phyloP scores from a whole-genome alignment of 1,140 invertebrate genomes.

The Philotrypesis tridentata region DNA sequence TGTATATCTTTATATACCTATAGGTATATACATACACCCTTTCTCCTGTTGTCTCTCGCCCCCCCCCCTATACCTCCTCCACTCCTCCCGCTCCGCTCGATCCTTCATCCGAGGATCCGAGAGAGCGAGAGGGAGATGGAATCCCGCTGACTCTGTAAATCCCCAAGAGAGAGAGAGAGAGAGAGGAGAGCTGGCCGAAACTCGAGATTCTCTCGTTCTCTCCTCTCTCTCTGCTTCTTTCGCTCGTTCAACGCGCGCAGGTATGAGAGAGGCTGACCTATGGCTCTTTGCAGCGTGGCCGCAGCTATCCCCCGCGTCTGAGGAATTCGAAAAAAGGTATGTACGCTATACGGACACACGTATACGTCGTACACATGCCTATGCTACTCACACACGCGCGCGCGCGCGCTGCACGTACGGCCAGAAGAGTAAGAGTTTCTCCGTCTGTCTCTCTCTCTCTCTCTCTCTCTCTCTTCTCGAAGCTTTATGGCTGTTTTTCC shows the following conservation, averaged over 20 bases:
- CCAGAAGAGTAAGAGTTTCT: neutral
- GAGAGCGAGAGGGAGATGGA: slow-evolving; percentile 40
- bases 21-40: slow-evolving; percentile 62
- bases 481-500: slow-evolving; percentile 11
- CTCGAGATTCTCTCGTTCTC: slow-evolving; percentile 29
- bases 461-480: no score
- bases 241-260: neutral
- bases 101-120: slow-evolving; percentile 57
- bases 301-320: slow-evolving; percentile 15
- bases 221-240: neutral
- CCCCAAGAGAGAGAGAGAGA: slow-evolving; percentile 36
- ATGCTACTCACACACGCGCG: no score
- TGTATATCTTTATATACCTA: slow-evolving; percentile 2
- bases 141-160: slow-evolving; percentile 57
- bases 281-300: neutral
- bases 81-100: slow-evolving; percentile 40
- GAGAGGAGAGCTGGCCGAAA: slow-evolving; percentile 34
- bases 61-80: no score
- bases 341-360: no score
- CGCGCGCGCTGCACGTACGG: neutral
- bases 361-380: no score
- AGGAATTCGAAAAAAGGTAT: slow-evolving; percentile 43
- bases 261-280: slow-evolving; percentile 33
- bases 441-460: no score
- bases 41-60: neutral